Percentiles rank a stretch among this genome's conserved stretches.
Evolutionary conservation across 1,140 invertebrate genomes (phyloP).

Genomic region (Monochamus saltuarius): DNA sequence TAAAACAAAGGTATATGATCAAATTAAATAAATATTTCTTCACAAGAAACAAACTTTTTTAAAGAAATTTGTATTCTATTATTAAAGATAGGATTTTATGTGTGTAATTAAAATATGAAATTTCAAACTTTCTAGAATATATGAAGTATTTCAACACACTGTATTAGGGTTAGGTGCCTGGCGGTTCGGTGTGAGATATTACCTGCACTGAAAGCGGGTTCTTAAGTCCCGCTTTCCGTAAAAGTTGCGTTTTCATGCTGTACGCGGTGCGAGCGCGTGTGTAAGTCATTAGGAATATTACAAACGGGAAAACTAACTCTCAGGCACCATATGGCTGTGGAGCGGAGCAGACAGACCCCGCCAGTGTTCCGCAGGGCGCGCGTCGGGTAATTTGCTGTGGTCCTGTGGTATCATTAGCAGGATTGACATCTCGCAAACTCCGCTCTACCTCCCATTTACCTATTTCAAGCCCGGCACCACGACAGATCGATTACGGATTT

Average conservation of each 20-base stretch:
- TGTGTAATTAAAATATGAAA: too few relatives aligned
- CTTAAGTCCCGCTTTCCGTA: constrained; percentile 6
- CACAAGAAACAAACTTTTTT: too few relatives aligned
- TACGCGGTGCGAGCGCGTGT: constrained; percentile 46
- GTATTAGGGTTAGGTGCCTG: too few relatives aligned
- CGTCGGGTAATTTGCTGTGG: constrained; percentile 48
- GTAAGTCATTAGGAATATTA: constrained; percentile 53
- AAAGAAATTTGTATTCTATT: too few relatives aligned
- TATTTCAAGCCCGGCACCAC: constrained; percentile 13
- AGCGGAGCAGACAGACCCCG: background rate
- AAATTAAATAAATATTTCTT: too few relatives aligned
- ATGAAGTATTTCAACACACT: too few relatives aligned
- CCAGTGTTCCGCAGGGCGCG: constrained; percentile 11
- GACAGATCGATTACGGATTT: constrained; percentile 19
- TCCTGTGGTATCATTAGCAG: constrained; percentile 52
- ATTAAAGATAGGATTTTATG: too few relatives aligned
- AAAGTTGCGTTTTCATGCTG: constrained; percentile 50
- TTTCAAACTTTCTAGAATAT: too few relatives aligned
- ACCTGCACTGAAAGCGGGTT: too few relatives aligned
- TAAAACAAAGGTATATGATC: too few relatives aligned
- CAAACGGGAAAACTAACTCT: constrained; percentile 51
- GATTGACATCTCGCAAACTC: constrained; percentile 49
- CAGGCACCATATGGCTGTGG: constrained; percentile 47
- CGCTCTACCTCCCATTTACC: constrained; percentile 18
- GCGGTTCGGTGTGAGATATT: too few relatives aligned